phyloP scores from a whole-genome alignment of 2,888 invertebrate genomes.

The Achlya flavicornis region DNA sequence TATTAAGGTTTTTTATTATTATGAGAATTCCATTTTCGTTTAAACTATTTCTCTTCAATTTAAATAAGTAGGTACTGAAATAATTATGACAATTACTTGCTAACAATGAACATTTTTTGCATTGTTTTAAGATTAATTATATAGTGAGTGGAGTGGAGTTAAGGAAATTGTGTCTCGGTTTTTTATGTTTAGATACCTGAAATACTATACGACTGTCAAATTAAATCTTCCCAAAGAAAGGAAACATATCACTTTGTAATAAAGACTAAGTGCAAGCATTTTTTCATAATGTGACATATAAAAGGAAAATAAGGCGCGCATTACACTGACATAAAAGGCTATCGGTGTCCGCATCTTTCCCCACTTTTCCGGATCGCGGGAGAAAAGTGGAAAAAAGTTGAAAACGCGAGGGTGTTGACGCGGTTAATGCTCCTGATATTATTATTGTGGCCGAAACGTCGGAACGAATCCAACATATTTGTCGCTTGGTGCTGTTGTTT shows the following conservation, averaged over 20 bases:
- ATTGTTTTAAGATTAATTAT: too few relatives aligned
- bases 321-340: conserved; percentile 48
- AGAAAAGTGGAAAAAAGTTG: conserved; percentile 42
- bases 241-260: background rate
- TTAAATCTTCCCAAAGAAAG: too few relatives aligned
- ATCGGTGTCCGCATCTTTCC: conserved; percentile 59
- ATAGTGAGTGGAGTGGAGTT: too few relatives aligned
- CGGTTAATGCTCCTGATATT: conserved; percentile 66
- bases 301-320: conserved; percentile 59
- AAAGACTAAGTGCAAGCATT: conserved; percentile 11
- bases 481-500: conserved; percentile 21
- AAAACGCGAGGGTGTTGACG: conserved; percentile 60
- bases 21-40: too few relatives aligned
- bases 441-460: conserved; percentile 66
- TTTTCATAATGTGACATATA: conserved; percentile 31
- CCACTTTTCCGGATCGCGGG: conserved; percentile 58
- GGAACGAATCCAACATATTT: conserved; percentile 57
- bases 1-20: background rate
- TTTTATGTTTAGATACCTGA: too few relatives aligned
- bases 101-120: too few relatives aligned
- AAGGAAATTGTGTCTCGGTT: too few relatives aligned
- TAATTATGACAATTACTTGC: too few relatives aligned
- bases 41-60: too few relatives aligned
- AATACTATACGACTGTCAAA: too few relatives aligned
- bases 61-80: too few relatives aligned